Percentiles rank a stretch among this genome's conserved stretches.
Conservation (phyloP, 2,113 vertebrate genomes). For the Dasyurus viverrinus region DNA sequence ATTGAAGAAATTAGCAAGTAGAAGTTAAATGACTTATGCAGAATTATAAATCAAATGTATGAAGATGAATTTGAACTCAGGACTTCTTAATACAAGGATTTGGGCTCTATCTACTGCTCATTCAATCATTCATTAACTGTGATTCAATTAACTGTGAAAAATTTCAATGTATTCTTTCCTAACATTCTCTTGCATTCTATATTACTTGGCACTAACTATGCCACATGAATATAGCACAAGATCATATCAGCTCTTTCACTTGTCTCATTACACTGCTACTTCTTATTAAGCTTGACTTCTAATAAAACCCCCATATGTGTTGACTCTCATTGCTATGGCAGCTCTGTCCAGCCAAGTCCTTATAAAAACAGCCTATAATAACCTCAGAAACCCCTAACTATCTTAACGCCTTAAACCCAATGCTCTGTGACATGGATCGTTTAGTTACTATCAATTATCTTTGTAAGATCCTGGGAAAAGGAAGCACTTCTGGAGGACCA, state of each 20-base stretch:
- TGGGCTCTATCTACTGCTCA: not conserved
- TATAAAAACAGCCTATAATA: no score
- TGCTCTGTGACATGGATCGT: not conserved
- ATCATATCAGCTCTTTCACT: not conserved
- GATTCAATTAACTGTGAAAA: not conserved
- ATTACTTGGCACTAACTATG: not conserved
- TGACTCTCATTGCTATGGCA: not conserved
- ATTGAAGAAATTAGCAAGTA: not conserved
- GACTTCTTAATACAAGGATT: not conserved
- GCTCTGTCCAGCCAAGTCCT: not conserved
- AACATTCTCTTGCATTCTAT: not conserved
- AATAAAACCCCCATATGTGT: not conserved
- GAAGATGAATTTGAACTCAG: not conserved
- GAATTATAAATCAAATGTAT: not conserved
- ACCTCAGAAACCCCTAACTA: not conserved
- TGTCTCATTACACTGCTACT: not conserved
- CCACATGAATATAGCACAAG: not conserved
- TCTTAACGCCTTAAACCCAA: not conserved
- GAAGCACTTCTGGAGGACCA: no score
- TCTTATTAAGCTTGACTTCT: not conserved
- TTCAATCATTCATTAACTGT: no score
- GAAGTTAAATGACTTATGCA: not conserved
- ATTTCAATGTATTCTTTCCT: not conserved
- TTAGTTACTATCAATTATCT: no score
- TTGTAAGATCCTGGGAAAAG: no score